phyloP scores from a whole-genome alignment of 2,113 vertebrate species.

The Calyptommatus sinebrachiatus region DNA sequence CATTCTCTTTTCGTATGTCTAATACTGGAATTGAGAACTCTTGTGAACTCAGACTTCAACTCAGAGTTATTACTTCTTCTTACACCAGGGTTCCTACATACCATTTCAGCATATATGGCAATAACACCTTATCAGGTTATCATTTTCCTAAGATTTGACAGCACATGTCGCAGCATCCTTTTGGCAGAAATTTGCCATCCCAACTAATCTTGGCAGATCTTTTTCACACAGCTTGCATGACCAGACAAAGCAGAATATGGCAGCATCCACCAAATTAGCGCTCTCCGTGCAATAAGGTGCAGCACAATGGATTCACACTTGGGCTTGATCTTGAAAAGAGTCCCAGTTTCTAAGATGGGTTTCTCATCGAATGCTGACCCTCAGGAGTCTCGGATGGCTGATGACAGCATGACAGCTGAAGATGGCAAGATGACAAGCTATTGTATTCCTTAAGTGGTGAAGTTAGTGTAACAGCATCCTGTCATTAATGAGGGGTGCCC shows the following conservation, averaged over 20 bases:
- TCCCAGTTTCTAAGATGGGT: slow-evolving; percentile 19
- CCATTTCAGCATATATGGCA: slow-evolving; percentile 13
- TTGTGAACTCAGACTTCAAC: neutral
- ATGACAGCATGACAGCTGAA: slow-evolving; percentile 19
- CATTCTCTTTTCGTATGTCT: slow-evolving; percentile 26
- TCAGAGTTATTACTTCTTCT: neutral
- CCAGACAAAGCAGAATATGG: slow-evolving; percentile 58
- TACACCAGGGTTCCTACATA: neutral
- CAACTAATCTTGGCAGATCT: slow-evolving; percentile 52
- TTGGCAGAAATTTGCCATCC: slow-evolving; percentile 60
- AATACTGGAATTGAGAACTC: neutral
- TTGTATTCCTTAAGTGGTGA: neutral
- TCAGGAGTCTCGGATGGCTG: neutral
- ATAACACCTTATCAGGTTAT: slow-evolving; percentile 60
- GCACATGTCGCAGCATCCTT: slow-evolving; percentile 47
- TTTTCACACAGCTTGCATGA: slow-evolving; percentile 43
- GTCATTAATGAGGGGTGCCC: neutral
- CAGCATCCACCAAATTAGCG: slow-evolving; percentile 39
- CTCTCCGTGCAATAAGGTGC: slow-evolving; percentile 42
- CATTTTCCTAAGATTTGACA: slow-evolving; percentile 52
- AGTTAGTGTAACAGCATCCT: neutral
- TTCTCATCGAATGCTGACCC: neutral
- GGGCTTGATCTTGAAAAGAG: neutral
- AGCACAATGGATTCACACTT: slow-evolving; percentile 3
- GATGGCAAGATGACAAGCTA: slow-evolving; percentile 2